These are phyloP conservation scores for Pardosa pseudoannulata DNA, from an alignment of 2,888 invertebrate species.

Conservation along the genomic window DNA sequence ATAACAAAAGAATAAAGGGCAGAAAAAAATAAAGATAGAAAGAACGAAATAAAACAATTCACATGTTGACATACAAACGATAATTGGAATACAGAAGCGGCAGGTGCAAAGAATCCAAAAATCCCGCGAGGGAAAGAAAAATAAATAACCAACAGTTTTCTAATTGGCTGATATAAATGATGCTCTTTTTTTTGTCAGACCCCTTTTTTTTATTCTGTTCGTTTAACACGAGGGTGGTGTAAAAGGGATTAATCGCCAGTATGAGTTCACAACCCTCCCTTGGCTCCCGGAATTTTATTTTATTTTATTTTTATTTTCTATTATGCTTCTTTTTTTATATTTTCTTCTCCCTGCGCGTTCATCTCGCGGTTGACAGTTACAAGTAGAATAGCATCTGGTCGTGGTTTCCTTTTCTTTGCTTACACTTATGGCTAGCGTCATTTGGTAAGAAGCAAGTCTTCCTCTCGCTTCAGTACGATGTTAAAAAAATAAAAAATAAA, in stretches of 20 bases:
- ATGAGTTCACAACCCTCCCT: background rate
- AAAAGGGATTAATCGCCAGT: background rate
- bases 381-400: slow-evolving; percentile 8
- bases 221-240: background rate
- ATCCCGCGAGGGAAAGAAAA: background rate
- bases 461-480: too few relatives aligned
- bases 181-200: background rate
- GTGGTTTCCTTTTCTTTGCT: background rate
- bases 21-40: background rate
- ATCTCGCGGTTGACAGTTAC: slow-evolving; percentile 3
- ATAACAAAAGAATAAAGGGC: too few relatives aligned
- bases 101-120: background rate
- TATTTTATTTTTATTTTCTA: background rate
- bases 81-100: slow-evolving; percentile 6
- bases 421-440: background rate
- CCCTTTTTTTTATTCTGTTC: background rate
- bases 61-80: slow-evolving; percentile 8
- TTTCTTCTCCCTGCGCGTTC: too few relatives aligned
- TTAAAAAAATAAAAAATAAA: too few relatives aligned
- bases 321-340: too few relatives aligned
- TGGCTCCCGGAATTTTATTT: background rate
- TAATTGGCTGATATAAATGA: slow-evolving; percentile 12
- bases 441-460: background rate
- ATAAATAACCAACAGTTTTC: background rate
- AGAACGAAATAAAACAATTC: background rate